Evolutionary conservation across 1,140 invertebrate genomes (phyloP), one percentile per base, ranked within the genome.

Genomic region (Drosophila gunungcola): DNA sequence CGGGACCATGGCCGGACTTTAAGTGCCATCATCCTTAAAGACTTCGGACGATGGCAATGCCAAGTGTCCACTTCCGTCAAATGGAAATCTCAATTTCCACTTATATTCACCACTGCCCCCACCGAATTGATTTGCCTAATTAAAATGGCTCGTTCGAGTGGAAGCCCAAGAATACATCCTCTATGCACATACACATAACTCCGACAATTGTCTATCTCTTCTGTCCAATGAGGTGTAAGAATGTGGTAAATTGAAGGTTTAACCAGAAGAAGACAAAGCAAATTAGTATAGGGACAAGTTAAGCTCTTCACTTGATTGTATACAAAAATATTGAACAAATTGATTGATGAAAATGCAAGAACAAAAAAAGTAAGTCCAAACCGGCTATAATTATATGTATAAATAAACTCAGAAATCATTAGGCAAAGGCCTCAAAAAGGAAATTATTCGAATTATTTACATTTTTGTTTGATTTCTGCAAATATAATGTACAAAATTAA

Each of bases 111-210:
- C 46, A 13, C 27, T 29, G 43, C 4, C 36, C 29, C 11, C 25
- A 2, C 36, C 58, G 67, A 68, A 63, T 70, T 70, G 64, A 70
- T 70, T 57, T 70, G 64, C 43, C 67, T 70, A 70, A 70, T 70
- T 69, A 70, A 70, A 70, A 78, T 65, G 45, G 16, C 5, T 64
- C 49, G 43, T 25, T 74, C 29, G 36, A 74, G 67, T 70, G 67
- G 67, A 69, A 69, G 46, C 61, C 54, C 16, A 60, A 68, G 60
- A 68, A 36, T 21, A 43, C 16, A 58, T 42, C 11, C 11, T n/a
- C 29, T 11, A 42, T 16, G 32, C 21, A 42, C 51, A 34, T 51
- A 5, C 5, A 11, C 45, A 42, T 16, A 27, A 67, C 36, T 13
- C 9, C 6, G 4, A 41, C 45, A 25, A 51, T 42, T 25, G 36